Evolutionary conservation across 2,113 vertebrate species (phyloP).

Genomic region (Prietella phreatophila): DNA sequence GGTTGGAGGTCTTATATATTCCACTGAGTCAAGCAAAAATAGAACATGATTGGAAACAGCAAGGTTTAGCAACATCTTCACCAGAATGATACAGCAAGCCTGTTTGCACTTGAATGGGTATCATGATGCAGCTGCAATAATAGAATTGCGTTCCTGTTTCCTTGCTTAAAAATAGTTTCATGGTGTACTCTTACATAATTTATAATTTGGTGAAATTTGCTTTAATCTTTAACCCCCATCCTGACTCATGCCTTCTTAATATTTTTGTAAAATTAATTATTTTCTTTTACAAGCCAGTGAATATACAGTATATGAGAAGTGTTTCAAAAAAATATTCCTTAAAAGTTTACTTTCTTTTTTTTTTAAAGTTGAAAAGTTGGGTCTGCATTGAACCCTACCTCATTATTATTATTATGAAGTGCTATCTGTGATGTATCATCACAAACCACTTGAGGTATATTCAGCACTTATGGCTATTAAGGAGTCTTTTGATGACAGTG

Average conservation of each 20-base stretch:
- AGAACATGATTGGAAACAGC: background rate
- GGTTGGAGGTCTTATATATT: background rate
- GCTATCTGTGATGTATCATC: background rate
- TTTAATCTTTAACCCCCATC: background rate
- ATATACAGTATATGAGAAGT: background rate
- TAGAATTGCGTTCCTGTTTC: background rate
- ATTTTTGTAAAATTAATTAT: background rate
- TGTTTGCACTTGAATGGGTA: background rate
- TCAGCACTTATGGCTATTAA: background rate
- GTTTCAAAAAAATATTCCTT: background rate
- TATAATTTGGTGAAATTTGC: background rate
- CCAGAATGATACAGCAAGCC: background rate
- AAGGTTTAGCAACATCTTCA: background rate
- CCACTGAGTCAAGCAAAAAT: too few species aligned
- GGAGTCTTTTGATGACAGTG: background rate
- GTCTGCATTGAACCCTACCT: background rate
- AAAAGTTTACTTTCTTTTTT: background rate
- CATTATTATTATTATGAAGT: background rate
- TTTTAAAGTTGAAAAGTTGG: background rate
- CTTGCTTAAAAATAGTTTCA: background rate
- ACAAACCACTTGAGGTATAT: background rate
- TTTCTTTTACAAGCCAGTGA: background rate
- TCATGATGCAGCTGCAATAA: background rate
- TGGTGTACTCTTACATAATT: background rate
- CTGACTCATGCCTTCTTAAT: background rate